A percentile compares a stretch with the other conserved stretches of the same genome.
phyloP scores from a whole-genome alignment of 2,888 invertebrate species.

The Acronicta psi region DNA sequence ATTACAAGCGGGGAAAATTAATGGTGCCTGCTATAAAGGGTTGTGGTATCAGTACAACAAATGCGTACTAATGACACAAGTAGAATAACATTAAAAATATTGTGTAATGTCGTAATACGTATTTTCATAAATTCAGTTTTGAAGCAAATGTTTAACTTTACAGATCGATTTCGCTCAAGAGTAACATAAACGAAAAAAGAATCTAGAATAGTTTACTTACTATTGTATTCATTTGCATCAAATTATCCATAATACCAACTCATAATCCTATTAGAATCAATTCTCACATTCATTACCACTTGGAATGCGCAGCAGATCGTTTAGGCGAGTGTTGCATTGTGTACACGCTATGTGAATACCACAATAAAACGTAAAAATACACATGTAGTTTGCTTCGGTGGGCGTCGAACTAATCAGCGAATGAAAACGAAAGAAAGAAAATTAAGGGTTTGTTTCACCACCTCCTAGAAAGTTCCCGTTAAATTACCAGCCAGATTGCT shows the following conservation, averaged over 20 bases:
- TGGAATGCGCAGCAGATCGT: slow-evolving; percentile 39
- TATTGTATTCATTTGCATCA: slow-evolving; percentile 63
- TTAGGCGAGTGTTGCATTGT: slow-evolving; percentile 40
- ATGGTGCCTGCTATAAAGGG: slow-evolving; percentile 57
- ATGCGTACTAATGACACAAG: slow-evolving; percentile 34
- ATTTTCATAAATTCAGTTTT: too few relatives aligned
- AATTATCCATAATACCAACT: slow-evolving; percentile 64
- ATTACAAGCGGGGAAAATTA: slow-evolving; percentile 56
- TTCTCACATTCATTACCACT: slow-evolving; percentile 70
- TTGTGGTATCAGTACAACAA: slow-evolving; percentile 29
- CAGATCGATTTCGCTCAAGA: too few relatives aligned
- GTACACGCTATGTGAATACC: slow-evolving; percentile 37
- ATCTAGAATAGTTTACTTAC: slow-evolving; percentile 51
- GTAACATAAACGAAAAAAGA: slow-evolving; percentile 29
- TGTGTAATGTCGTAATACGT: slow-evolving; percentile 13
- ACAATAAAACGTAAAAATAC: slow-evolving; percentile 41
- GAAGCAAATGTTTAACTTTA: too few relatives aligned
- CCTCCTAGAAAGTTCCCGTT: too few relatives aligned
- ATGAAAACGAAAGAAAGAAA: slow-evolving; percentile 14
- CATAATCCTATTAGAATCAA: slow-evolving; percentile 57
- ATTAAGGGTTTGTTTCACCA: not conserved
- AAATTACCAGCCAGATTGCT: too few relatives aligned
- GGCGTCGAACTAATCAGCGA: slow-evolving; percentile 14
- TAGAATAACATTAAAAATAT: slow-evolving; percentile 4
- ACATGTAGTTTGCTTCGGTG: slow-evolving; percentile 7